Percentiles rank a stretch among this genome's conserved stretches.
These are phyloP conservation scores for Epirrita christyi DNA, from an alignment of 2,888 invertebrate species.

Conservation along the genomic window DNA sequence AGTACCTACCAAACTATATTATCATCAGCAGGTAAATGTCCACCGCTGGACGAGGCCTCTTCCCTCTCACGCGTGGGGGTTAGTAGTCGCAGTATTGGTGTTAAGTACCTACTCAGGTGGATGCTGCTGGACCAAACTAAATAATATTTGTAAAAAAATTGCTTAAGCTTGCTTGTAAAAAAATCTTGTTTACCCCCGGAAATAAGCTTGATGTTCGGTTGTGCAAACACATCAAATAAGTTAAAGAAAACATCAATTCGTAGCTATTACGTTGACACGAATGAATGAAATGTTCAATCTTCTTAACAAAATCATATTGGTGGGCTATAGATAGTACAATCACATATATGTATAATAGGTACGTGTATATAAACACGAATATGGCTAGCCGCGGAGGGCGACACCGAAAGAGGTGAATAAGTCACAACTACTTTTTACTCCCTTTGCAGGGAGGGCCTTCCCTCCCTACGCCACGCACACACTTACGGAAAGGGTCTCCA, in stretches of 20 bases:
- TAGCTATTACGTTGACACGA: neutral
- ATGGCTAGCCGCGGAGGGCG: slow-evolving; percentile 71
- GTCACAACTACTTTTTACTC: slow-evolving; percentile 83
- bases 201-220: neutral
- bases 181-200: neutral
- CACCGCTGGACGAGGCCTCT: too few species aligned
- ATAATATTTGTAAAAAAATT: too few species aligned
- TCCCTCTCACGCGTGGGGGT: too few species aligned
- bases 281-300: slow-evolving; percentile 3
- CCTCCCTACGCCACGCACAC: slow-evolving; percentile 58
- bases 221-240: neutral
- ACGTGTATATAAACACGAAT: slow-evolving; percentile 60
- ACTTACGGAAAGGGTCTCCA: slow-evolving; percentile 63
- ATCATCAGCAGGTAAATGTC: too few species aligned
- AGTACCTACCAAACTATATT: neutral
- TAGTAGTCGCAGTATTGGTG: too few species aligned
- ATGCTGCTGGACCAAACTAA: too few species aligned
- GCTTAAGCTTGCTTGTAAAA: too few species aligned
- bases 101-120: too few species aligned
- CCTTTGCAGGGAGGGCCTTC: slow-evolving; percentile 71
- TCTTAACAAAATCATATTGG: slow-evolving; percentile 7
- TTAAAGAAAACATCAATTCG: neutral
- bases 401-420: slow-evolving; percentile 84
- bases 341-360: neutral
- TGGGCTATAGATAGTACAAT: neutral